phyloP scores from a whole-genome alignment of 2,888 invertebrate species.

The Norana najaformis region DNA sequence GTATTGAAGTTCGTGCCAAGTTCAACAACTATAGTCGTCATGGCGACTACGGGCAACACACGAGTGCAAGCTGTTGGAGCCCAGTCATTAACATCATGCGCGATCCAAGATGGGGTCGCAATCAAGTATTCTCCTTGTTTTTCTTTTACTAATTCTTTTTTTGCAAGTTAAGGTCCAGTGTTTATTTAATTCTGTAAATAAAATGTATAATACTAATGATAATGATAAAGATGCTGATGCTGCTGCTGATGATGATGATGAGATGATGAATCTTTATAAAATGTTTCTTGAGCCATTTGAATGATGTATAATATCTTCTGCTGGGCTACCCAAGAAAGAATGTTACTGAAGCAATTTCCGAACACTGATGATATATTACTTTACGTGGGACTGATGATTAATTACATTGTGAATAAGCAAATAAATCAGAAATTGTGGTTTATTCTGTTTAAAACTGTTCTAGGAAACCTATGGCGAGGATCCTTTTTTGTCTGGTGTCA shows the following conservation, averaged over 20 bases:
- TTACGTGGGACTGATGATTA: no score
- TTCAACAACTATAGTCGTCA: conserved; percentile 42
- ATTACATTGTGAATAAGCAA: not conserved
- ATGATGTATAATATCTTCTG: not conserved
- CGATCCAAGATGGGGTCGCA: conserved; percentile 58
- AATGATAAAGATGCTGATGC: no score
- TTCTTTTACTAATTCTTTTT: not conserved
- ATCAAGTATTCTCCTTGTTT: conserved; percentile 50
- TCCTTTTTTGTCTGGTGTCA: conserved; percentile 53
- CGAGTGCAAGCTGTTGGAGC: conserved; percentile 55
- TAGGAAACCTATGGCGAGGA: conserved; percentile 62
- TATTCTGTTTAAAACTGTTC: not conserved
- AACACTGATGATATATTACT: no score
- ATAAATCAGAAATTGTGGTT: not conserved
- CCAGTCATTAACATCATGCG: conserved; percentile 59
- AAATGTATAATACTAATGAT: no score
- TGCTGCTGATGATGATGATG: no score
- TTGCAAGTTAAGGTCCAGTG: not conserved
- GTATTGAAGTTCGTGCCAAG: conserved; percentile 44
- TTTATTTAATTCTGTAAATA: not conserved
- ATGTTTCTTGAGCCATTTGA: no score
- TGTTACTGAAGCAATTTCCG: no score
- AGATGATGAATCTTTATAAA: no score
- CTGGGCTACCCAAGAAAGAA: not conserved
- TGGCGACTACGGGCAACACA: conserved; percentile 46